phyloP scores from a whole-genome alignment of 1,140 invertebrate species.

The Sycophaga agraensis region DNA sequence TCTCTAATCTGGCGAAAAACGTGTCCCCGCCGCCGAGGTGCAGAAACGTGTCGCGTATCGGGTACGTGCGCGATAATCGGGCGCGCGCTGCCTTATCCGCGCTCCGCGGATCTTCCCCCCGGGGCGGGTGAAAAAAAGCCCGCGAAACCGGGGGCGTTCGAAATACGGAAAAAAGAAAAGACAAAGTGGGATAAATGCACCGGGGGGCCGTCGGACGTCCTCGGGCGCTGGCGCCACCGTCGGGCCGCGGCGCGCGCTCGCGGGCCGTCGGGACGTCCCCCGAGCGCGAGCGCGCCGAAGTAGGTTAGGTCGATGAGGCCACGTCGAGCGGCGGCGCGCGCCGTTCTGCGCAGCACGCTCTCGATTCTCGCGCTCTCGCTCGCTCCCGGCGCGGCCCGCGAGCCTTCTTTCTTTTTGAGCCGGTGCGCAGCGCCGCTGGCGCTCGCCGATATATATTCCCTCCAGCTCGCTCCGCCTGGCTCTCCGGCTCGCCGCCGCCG shows the following conservation, averaged over 20 bases:
- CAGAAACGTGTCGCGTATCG: no score
- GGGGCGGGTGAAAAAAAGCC: no score
- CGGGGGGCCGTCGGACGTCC: conserved; percentile 26
- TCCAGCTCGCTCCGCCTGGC: background rate
- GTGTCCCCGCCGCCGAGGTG: no score
- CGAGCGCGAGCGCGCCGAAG: conserved; percentile 31
- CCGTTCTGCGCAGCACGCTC: conserved; percentile 45
- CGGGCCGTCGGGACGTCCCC: conserved; percentile 37
- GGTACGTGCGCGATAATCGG: no score
- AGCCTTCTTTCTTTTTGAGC: no score
- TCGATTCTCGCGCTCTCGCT: conserved; percentile 28
- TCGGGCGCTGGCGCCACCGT: conserved; percentile 38
- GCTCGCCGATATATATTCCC: no score
- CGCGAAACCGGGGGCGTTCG: no score
- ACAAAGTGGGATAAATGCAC: background rate
- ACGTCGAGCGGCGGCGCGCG: conserved; percentile 36
- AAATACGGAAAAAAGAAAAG: background rate
- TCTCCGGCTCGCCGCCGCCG: background rate
- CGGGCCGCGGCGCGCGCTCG: conserved; percentile 23
- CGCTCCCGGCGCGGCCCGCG: no score
- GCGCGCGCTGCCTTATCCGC: no score
- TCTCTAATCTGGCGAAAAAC: no score
- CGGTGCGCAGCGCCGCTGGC: no score
- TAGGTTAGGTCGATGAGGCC: conserved; percentile 53
- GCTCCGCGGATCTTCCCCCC: no score